phyloP scores from a whole-genome alignment of 2,888 invertebrate species.

The Thumatha senex region DNA sequence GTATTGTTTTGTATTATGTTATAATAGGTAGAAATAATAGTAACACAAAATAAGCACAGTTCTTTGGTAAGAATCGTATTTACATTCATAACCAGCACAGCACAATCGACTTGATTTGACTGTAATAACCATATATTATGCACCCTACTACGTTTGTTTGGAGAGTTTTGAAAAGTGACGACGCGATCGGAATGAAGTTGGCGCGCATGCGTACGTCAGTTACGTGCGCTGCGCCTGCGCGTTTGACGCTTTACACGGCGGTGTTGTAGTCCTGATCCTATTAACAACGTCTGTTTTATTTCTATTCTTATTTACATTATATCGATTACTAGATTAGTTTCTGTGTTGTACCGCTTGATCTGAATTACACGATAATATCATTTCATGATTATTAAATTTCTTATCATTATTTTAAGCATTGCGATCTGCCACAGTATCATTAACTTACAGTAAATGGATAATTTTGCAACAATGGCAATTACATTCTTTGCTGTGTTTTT shows the following conservation, averaged over 20 bases:
- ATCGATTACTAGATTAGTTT: slow-evolving; percentile 27
- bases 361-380: slow-evolving; percentile 38
- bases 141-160: slow-evolving; percentile 40
- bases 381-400: slow-evolving; percentile 13
- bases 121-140: slow-evolving; percentile 36
- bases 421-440: slow-evolving; percentile 40
- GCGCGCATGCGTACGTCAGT: slow-evolving; percentile 77
- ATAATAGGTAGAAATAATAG: too few species aligned
- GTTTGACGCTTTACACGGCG: slow-evolving; percentile 81
- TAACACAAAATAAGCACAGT: too few species aligned
- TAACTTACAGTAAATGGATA: slow-evolving; percentile 46
- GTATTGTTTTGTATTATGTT: too few species aligned
- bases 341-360: slow-evolving; percentile 59
- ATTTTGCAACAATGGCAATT: slow-evolving; percentile 18
- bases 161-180: slow-evolving; percentile 49
- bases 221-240: slow-evolving; percentile 81
- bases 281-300: slow-evolving; percentile 81
- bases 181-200: slow-evolving; percentile 66
- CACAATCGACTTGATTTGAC: slow-evolving; percentile 17
- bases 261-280: slow-evolving; percentile 82
- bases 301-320: slow-evolving; percentile 46
- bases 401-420: slow-evolving; percentile 22
- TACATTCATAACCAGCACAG: slow-evolving; percentile 14
- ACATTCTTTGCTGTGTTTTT: slow-evolving; percentile 20
- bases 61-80: background rate